Percentiles rank a stretch among this genome's conserved stretches.
These are phyloP conservation scores for Cavia porcellus DNA, from an alignment of 2,113 vertebrate species.

Conservation along the genomic window DNA sequence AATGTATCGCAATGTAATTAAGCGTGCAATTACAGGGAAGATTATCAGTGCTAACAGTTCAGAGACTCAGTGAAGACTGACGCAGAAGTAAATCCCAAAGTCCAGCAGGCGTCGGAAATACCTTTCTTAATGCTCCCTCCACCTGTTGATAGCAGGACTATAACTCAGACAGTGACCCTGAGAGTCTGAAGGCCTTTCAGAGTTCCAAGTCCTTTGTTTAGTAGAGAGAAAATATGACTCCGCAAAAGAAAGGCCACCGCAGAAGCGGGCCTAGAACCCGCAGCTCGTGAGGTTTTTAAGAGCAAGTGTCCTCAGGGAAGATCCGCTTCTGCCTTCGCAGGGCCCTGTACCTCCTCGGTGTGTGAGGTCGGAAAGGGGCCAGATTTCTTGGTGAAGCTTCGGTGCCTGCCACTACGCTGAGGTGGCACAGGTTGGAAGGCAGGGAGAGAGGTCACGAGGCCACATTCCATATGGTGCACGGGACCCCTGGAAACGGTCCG, in stretches of 20 bases:
- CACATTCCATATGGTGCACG: not conserved
- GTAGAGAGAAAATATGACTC: not conserved
- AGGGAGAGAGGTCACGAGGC: conserved; percentile 32
- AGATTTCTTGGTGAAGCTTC: not conserved
- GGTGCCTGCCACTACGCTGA: not conserved
- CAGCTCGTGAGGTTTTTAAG: not conserved
- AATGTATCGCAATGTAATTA: not conserved
- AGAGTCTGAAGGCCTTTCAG: not conserved
- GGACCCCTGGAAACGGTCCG: not conserved
- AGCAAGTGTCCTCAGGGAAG: not conserved
- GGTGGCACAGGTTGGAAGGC: not conserved
- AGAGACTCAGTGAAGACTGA: conserved; percentile 50
- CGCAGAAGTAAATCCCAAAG: conserved; percentile 68
- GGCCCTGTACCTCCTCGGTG: not conserved
- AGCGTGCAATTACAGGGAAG: conserved; percentile 44
- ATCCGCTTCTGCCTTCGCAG: not conserved
- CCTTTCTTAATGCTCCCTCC: conserved; percentile 53
- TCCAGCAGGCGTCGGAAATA: conserved; percentile 27
- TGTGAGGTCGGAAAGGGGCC: not conserved
- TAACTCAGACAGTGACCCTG: not conserved
- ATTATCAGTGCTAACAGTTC: conserved; percentile 21
- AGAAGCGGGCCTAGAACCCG: not conserved
- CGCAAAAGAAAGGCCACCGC: not conserved
- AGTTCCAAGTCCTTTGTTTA: not conserved
- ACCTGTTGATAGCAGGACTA: conserved; percentile 49